Evolutionary conservation across 2,888 invertebrate genomes (phyloP).

Genomic region (Ochropleura plecta): DNA sequence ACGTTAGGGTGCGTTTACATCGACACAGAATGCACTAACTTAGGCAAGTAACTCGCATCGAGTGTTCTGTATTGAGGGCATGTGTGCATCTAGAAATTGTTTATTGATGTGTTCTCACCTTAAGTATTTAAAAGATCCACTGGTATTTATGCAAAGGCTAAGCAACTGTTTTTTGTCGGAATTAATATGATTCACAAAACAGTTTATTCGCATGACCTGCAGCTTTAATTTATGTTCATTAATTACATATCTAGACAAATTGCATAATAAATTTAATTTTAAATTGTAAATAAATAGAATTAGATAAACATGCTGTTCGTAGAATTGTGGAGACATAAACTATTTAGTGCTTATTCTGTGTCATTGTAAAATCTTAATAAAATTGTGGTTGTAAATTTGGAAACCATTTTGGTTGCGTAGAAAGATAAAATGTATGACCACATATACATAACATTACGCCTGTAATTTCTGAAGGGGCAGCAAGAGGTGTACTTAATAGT

Average conservation of each 20-base stretch:
- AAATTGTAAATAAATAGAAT: slow-evolving; percentile 49
- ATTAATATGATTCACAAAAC: slow-evolving; percentile 35
- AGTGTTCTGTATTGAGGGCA: slow-evolving; percentile 1
- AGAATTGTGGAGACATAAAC: slow-evolving; percentile 37
- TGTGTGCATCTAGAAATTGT: neutral
- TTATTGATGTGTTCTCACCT: slow-evolving; percentile 12
- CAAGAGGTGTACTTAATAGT: neutral
- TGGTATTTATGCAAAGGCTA: slow-evolving; percentile 7
- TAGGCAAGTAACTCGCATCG: neutral
- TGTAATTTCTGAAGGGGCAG: neutral
- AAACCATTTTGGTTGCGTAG: neutral
- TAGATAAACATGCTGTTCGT: slow-evolving; percentile 38
- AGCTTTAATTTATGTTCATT: slow-evolving; percentile 51
- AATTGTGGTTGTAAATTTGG: slow-evolving; percentile 9
- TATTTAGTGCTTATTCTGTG: slow-evolving; percentile 38
- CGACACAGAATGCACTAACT: neutral
- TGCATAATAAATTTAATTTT: slow-evolving; percentile 44
- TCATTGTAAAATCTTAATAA: slow-evolving; percentile 30
- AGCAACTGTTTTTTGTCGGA: slow-evolving; percentile 29
- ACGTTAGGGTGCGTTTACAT: slow-evolving; percentile 25
- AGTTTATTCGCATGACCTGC: slow-evolving; percentile 26
- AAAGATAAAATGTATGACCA: neutral
- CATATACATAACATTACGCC: neutral
- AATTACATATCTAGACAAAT: slow-evolving; percentile 56
- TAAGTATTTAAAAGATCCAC: slow-evolving; percentile 1